Percentiles rank a stretch among this genome's conserved stretches.
Evolutionary conservation across 2,113 vertebrate genomes (phyloP).

Genomic region (Cololabis saira): DNA sequence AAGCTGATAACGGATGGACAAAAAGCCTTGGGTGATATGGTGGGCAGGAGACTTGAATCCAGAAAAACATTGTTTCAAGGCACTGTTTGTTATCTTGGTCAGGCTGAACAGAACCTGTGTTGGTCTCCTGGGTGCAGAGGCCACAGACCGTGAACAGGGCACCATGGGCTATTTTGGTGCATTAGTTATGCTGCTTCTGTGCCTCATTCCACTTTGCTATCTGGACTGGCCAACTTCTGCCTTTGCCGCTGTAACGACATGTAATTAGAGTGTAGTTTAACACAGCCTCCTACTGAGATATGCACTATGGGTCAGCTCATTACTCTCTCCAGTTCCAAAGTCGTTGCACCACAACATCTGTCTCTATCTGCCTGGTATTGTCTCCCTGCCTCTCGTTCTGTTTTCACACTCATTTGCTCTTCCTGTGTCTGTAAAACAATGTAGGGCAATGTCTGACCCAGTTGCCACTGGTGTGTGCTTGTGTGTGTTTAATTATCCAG

Average conservation of each 20-base stretch:
- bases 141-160: conserved; percentile 13
- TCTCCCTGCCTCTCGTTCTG: conserved; percentile 34
- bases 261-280: conserved; percentile 64
- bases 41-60: conserved; percentile 1
- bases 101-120: conserved; percentile 10
- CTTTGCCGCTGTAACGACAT: conserved; percentile 54
- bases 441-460: conserved; percentile 78
- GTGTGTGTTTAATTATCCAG: conserved; percentile 71
- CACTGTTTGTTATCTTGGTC: conserved; percentile 5
- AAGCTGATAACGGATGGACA: neutral
- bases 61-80: neutral
- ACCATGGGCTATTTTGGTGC: conserved; percentile 23
- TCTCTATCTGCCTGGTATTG: conserved; percentile 40
- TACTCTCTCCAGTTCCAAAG: conserved; percentile 44
- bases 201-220: conserved; percentile 17
- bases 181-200: conserved; percentile 40
- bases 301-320: conserved; percentile 47
- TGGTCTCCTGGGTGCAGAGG: conserved; percentile 24
- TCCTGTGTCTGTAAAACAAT: conserved; percentile 70
- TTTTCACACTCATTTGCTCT: conserved; percentile 60
- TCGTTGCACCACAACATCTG: conserved; percentile 54
- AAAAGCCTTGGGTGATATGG: neutral
- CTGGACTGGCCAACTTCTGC: conserved; percentile 26
- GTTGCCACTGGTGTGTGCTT: conserved; percentile 64
- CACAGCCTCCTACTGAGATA: conserved; percentile 35